Evolutionary conservation across 2,797 vertebrate species (phyloP).

Genomic region (Spheniscus humboldti): DNA sequence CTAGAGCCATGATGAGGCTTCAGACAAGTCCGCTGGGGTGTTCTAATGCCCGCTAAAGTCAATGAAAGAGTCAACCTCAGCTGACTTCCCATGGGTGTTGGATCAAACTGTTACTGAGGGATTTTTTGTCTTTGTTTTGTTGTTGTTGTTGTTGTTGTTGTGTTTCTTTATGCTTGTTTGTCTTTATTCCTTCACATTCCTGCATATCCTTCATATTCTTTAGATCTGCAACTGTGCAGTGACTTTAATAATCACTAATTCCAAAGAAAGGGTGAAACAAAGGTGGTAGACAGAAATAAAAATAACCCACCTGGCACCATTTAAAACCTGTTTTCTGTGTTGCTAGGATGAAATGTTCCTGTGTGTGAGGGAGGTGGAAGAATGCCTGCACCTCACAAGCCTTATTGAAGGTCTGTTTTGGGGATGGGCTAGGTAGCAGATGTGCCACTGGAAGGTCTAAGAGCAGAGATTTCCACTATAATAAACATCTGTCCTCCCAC

Average conservation of each 20-base stretch:
- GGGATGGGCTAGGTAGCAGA: background rate
- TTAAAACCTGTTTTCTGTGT: background rate
- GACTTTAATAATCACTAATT: background rate
- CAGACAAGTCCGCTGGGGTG: background rate
- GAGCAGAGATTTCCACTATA: background rate
- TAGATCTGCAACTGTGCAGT: background rate
- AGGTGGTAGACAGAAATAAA: background rate
- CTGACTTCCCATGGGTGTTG: background rate
- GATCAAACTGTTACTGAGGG: background rate
- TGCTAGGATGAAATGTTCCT: background rate
- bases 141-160: background rate
- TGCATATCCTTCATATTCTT: background rate
- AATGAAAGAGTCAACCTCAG: background rate
- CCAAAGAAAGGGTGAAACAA: slow-evolving; percentile 22
- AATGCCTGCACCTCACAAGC: background rate
- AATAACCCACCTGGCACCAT: background rate
- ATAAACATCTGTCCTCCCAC: background rate
- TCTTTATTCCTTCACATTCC: background rate
- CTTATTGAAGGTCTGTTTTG: background rate
- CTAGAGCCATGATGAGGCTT: background rate
- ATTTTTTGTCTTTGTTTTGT: background rate
- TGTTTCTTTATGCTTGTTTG: background rate
- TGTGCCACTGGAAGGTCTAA: background rate
- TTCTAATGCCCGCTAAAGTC: background rate
- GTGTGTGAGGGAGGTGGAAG: background rate